phyloP scores from a whole-genome alignment of 1,140 invertebrate genomes.

The Mizuhopecten yessoensis region DNA sequence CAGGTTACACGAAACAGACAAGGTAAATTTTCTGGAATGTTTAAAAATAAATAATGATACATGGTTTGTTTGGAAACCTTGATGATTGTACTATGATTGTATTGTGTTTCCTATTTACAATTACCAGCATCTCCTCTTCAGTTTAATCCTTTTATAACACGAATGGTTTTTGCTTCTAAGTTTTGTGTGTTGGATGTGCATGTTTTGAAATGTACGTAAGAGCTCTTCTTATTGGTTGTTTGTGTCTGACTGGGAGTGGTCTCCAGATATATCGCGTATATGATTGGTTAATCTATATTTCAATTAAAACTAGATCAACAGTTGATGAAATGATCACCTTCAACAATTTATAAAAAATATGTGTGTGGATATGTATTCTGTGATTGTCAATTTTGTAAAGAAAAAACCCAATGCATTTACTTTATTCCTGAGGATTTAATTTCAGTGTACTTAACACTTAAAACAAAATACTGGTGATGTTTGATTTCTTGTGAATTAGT shows the following conservation, averaged over 20 bases:
- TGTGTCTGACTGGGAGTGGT: constrained; percentile 12
- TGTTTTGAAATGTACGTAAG: neutral
- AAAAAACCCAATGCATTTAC: too few species aligned
- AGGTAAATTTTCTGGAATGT: constrained; percentile 71
- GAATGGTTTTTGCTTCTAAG: neutral
- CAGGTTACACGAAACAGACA: constrained; percentile 74
- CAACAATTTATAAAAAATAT: too few species aligned
- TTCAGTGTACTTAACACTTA: too few species aligned
- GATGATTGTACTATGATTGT: neutral
- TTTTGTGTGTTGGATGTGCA: neutral
- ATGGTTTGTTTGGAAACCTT: neutral
- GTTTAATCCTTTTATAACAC: neutral
- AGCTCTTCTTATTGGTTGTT: neutral
- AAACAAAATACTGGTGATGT: too few species aligned
- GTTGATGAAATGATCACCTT: too few species aligned
- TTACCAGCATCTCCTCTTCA: neutral
- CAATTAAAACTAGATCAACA: too few species aligned
- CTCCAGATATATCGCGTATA: neutral
- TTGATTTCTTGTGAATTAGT: neutral
- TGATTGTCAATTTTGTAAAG: too few species aligned
- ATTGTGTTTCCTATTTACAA: neutral
- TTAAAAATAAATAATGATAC: neutral
- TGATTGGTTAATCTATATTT: too few species aligned
- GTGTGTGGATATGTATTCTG: too few species aligned
- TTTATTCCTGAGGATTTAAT: too few species aligned